phyloP scores from a whole-genome alignment of 2,113 vertebrate species.

The Kryptolebias marmoratus region DNA sequence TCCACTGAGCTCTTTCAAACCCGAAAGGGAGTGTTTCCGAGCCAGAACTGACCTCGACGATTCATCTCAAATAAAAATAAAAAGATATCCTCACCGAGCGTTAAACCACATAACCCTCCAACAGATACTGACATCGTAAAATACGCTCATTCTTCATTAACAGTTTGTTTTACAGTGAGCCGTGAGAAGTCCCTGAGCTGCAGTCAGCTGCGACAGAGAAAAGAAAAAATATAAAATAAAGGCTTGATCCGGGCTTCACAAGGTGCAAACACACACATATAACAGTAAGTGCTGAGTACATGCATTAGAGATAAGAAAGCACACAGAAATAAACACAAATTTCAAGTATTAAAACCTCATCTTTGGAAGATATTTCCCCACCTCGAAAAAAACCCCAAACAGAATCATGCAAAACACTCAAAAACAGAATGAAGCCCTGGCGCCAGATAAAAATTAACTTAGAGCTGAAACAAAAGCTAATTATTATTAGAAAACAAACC shows the following conservation, averaged over 20 bases:
- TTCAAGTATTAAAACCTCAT: slow-evolving; percentile 30
- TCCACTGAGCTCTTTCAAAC: not conserved
- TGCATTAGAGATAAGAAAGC: slow-evolving; percentile 1
- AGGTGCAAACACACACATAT: slow-evolving; percentile 54
- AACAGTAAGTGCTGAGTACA: not conserved
- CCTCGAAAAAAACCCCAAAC: not conserved
- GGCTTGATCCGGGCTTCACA: slow-evolving; percentile 35
- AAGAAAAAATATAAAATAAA: not conserved
- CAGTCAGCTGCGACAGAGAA: slow-evolving; percentile 12
- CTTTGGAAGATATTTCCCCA: slow-evolving; percentile 27
- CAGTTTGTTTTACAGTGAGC: slow-evolving; percentile 15
- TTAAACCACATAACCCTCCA: not conserved
- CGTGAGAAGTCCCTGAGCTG: slow-evolving; percentile 11
- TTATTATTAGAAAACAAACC: slow-evolving; percentile 1
- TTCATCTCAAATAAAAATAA: not conserved
- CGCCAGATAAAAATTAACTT: slow-evolving; percentile 19
- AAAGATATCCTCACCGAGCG: not conserved
- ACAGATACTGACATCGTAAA: slow-evolving; percentile 13
- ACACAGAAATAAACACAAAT: slow-evolving; percentile 20
- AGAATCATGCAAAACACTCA: slow-evolving; percentile 43
- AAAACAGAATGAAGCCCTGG: not conserved
- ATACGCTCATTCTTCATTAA: slow-evolving; percentile 46
- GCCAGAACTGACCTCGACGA: slow-evolving; percentile 24
- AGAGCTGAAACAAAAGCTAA: slow-evolving; percentile 21
- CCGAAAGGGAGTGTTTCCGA: slow-evolving; percentile 21